A percentile compares a stretch with the other conserved stretches of the same genome.
Evolutionary conservation across 2,113 vertebrate genomes (phyloP).

Genomic region (Abramis brama): DNA sequence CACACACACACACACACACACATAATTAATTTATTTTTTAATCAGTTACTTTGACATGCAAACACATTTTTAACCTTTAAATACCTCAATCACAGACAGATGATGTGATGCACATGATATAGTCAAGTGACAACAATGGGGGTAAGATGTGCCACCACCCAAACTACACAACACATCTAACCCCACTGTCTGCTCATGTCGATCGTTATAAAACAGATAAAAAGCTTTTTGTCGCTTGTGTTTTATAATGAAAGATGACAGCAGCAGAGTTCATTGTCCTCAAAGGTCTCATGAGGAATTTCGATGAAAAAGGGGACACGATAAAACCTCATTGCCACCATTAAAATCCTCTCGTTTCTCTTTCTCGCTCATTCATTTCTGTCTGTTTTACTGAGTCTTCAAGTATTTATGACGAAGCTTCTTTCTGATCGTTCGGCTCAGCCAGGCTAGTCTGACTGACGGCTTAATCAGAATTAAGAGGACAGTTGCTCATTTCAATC

Average conservation of each 20-base stretch:
- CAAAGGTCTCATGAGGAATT: conserved; percentile 38
- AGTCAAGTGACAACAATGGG: not conserved
- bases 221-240: not conserved
- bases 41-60: no score
- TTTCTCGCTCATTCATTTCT: conserved; percentile 37
- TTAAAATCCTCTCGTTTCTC: conserved; percentile 31
- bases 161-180: not conserved
- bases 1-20: no score
- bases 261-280: conserved; percentile 26
- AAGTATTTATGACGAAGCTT: conserved; percentile 48
- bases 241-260: conserved; percentile 47
- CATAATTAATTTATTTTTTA: no score
- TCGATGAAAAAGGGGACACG: conserved; percentile 33
- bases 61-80: not conserved
- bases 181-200: not conserved
- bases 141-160: not conserved
- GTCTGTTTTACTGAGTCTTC: conserved; percentile 38
- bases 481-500: conserved; percentile 47
- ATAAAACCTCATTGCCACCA: conserved; percentile 36
- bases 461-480: conserved; percentile 61
- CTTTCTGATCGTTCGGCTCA: conserved; percentile 51
- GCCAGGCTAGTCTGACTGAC: conserved; percentile 51
- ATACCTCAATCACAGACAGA: not conserved
- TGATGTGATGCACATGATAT: not conserved
- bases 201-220: not conserved